A percentile compares a stretch with the other conserved stretches of the same genome.
phyloP scores from a whole-genome alignment of 2,888 invertebrate genomes.

The Ornithoptera priamus region DNA sequence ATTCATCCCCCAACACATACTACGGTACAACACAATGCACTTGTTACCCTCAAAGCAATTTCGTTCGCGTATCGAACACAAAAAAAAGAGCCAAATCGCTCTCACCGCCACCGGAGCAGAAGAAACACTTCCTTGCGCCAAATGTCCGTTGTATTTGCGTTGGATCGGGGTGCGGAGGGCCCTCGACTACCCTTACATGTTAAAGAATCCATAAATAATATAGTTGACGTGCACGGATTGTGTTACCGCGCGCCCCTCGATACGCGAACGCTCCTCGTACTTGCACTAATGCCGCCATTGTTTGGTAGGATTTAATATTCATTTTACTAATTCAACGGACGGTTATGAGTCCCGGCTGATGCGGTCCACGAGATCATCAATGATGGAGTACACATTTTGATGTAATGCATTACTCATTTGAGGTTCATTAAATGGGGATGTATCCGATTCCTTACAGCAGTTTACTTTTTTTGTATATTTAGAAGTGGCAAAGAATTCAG shows the following conservation, averaged over 20 bases:
- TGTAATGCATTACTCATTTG: constrained; percentile 31
- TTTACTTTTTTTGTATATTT: too few species aligned
- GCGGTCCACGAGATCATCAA: constrained; percentile 32
- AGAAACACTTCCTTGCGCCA: constrained; percentile 75
- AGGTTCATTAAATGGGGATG: background rate
- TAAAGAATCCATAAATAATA: constrained; percentile 81
- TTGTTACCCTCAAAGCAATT: constrained; percentile 43
- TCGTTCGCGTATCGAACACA: constrained; percentile 30
- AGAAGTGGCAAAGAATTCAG: too few species aligned
- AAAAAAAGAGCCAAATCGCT: constrained; percentile 50
- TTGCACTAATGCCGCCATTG: constrained; percentile 74
- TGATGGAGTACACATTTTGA: constrained; percentile 30
- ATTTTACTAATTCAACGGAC: constrained; percentile 73
- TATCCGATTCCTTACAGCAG: too few species aligned
- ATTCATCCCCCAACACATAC: background rate
- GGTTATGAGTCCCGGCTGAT: constrained; percentile 63
- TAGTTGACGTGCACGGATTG: constrained; percentile 76
- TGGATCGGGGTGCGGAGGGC: constrained; percentile 36
- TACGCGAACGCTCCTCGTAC: constrained; percentile 63
- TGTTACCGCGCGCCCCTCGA: constrained; percentile 59
- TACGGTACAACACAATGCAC: constrained; percentile 14
- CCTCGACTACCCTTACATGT: constrained; percentile 73
- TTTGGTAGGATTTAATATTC: constrained; percentile 78
- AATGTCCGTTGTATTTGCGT: constrained; percentile 66
- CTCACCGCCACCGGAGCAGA: constrained; percentile 56